Evolutionary conservation across 53 echinoderm and acorn worm genomes (phyloP).

Genomic region (Hippasteria phrygiana): DNA sequence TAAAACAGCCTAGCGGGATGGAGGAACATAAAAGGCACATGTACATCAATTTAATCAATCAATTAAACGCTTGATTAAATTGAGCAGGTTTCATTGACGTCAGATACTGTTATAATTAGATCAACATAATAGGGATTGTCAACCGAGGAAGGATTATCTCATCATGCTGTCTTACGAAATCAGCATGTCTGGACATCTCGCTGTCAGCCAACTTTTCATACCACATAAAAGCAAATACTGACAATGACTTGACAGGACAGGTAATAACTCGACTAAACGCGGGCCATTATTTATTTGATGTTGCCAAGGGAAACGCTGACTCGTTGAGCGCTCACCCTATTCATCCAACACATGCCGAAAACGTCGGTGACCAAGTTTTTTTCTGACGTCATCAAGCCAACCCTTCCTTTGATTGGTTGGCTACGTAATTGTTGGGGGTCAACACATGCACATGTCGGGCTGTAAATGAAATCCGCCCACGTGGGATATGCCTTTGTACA

Average conservation of each 20-base stretch:
- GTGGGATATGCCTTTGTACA: neutral
- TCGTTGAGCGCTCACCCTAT: constrained; percentile 1
- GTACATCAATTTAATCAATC: neutral
- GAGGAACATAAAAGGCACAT: neutral
- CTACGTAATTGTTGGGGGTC: constrained; percentile 18
- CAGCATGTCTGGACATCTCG: constrained; percentile 3
- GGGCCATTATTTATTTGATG: constrained; percentile 26
- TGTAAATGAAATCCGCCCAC: constrained; percentile 39
- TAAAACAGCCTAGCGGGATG: no score
- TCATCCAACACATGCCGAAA: neutral
- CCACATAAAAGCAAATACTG: neutral
- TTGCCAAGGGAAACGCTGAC: constrained; percentile 40
- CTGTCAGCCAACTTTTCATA: neutral
- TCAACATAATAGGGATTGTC: constrained; percentile 25
- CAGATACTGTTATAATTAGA: constrained; percentile 33
- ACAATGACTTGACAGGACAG: constrained; percentile 43
- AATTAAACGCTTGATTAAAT: neutral
- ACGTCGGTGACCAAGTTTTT: constrained; percentile 39
- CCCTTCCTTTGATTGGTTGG: constrained; percentile 33
- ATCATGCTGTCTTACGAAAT: constrained; percentile 45
- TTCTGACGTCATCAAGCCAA: constrained; percentile 12
- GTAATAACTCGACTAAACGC: neutral
- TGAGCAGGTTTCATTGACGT: neutral
- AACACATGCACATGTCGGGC: constrained; percentile 26
- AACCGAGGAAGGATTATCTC: constrained; percentile 27